Percentiles rank a stretch among this genome's conserved stretches.
Conservation (phyloP, 2,888 invertebrate species). For the Dicyrtoma fusca region DNA sequence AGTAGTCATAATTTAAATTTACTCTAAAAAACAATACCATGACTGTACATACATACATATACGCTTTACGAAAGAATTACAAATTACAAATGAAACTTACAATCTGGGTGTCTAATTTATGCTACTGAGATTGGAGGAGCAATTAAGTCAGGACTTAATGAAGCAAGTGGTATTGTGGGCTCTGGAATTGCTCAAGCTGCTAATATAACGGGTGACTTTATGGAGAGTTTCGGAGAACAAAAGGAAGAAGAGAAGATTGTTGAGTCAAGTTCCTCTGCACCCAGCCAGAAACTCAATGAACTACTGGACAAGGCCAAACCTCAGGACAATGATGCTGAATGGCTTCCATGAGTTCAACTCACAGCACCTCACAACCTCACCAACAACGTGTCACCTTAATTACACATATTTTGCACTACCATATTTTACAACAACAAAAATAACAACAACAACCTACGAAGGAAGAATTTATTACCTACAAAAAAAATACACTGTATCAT, state of each 20-base stretch:
- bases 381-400: too few species aligned
- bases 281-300: slow-evolving; percentile 48
- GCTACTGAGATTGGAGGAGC: slow-evolving; percentile 52
- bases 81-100: slow-evolving; percentile 20
- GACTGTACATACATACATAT: background rate
- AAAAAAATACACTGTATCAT: too few species aligned
- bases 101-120: slow-evolving; percentile 34
- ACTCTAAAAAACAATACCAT: background rate
- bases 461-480: too few species aligned
- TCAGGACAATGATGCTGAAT: slow-evolving; percentile 55
- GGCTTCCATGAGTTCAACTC: slow-evolving; percentile 37
- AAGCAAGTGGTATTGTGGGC: slow-evolving; percentile 54
- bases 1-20: too few species aligned
- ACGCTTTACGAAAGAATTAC: background rate
- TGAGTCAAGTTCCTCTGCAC: slow-evolving; percentile 1
- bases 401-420: too few species aligned
- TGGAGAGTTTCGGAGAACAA: slow-evolving; percentile 50
- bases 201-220: slow-evolving; percentile 51
- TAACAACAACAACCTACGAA: too few species aligned
- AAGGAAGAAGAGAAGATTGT: slow-evolving; percentile 35
- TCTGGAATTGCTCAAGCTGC: slow-evolving; percentile 54
- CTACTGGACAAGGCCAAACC: slow-evolving; percentile 53
- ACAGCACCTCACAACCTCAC: too few species aligned
- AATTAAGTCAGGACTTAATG: slow-evolving; percentile 53
- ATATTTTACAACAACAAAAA: too few species aligned